Conservation (phyloP, 2,113 vertebrate species). For the Pomatorhinus ruficollis region DNA sequence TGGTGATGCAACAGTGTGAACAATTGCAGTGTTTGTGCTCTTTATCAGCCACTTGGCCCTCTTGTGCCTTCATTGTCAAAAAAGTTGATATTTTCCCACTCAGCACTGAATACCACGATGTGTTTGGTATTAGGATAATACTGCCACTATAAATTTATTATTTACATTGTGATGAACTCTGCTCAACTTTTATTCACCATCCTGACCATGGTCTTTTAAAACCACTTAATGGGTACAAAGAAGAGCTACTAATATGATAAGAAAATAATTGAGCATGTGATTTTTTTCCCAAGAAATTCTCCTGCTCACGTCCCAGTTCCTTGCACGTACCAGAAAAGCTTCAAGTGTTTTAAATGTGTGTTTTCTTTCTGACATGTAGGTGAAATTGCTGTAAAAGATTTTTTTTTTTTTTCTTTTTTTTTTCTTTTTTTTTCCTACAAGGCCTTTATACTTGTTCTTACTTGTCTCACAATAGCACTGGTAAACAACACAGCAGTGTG, state of each 20-base stretch:
- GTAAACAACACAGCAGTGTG: background rate
- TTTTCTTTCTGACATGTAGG: background rate
- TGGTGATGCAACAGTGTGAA: background rate
- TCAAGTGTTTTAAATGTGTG: background rate
- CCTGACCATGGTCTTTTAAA: background rate
- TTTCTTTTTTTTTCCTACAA: background rate
- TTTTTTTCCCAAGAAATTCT: background rate
- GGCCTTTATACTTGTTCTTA: background rate
- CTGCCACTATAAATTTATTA: background rate
- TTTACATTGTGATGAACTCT: background rate
- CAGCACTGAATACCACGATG: rapidly evolving
- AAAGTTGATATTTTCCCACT: background rate
- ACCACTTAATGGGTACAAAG: background rate
- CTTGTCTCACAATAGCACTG: background rate
- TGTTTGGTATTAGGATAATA: background rate
- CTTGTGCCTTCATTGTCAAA: background rate
- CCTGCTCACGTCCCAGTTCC: background rate
- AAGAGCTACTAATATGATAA: background rate
- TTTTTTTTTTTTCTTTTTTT: background rate
- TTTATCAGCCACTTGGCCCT: background rate
- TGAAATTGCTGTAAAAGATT: slow-evolving; percentile 25
- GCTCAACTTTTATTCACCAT: background rate
- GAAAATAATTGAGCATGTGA: background rate
- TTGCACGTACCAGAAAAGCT: background rate
- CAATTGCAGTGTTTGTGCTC: background rate